These are phyloP conservation scores for Papilio dardanus DNA, from an alignment of 1,140 invertebrate genomes.

Conservation along the genomic window DNA sequence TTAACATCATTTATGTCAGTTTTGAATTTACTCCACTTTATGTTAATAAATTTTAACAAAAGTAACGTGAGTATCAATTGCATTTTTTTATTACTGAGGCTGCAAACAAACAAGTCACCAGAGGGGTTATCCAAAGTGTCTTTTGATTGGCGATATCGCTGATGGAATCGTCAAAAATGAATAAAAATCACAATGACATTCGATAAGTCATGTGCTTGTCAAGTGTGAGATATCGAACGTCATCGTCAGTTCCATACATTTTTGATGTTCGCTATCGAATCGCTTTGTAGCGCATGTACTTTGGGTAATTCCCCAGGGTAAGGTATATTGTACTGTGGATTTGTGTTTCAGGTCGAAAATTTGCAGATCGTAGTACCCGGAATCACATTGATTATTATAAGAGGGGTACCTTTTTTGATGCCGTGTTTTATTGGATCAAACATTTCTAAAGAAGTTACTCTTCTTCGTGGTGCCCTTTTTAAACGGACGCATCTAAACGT, in stretches of 20 bases:
- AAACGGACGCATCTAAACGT: conserved; percentile 57
- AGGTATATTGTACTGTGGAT: background rate
- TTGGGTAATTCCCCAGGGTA: background rate
- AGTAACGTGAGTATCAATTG: conserved; percentile 48
- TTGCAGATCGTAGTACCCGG: conserved; percentile 36
- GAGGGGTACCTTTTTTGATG: conserved; percentile 54
- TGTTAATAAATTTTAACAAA: conserved; percentile 48
- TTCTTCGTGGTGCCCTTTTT: conserved; percentile 57
- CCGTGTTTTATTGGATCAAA: conserved; percentile 58
- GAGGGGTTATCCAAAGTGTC: too few relatives aligned
- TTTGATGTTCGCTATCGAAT: too few relatives aligned
- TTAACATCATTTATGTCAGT: conserved; percentile 49
- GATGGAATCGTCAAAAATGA: too few relatives aligned
- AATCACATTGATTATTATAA: conserved; percentile 39
- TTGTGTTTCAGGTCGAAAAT: conserved; percentile 43
- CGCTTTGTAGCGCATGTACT: too few relatives aligned
- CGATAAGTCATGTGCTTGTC: too few relatives aligned
- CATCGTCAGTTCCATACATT: too few relatives aligned
- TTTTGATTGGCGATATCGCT: too few relatives aligned
- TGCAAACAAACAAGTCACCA: too few relatives aligned
- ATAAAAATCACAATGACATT: too few relatives aligned
- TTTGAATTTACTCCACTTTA: conserved; percentile 44
- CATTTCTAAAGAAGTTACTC: conserved; percentile 55
- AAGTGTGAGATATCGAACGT: too few relatives aligned
- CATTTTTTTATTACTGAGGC: too few relatives aligned